phyloP scores from a whole-genome alignment of 1,140 invertebrate species.

The Sarcophaga peregrina region DNA sequence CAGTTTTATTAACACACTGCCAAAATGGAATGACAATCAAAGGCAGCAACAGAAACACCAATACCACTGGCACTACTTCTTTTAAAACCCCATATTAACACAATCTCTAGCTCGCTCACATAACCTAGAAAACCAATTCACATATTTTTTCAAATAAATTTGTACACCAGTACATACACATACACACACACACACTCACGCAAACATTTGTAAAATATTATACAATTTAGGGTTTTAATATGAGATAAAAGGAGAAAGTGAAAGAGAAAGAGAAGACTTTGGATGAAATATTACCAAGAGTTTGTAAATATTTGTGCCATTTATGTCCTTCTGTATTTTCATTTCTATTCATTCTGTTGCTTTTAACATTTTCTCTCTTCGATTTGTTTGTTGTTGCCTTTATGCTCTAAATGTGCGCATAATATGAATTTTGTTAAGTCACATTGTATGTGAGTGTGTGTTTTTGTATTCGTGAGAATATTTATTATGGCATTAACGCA shows the following conservation, averaged over 20 bases:
- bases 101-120: no score
- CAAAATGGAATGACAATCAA: neutral
- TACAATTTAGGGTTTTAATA: no score
- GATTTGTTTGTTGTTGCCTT: constrained; percentile 3
- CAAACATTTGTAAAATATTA: no score
- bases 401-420: constrained; percentile 7
- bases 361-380: neutral
- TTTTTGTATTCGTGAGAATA: constrained; percentile 11
- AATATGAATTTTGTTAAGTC: neutral
- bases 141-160: no score
- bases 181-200: no score
- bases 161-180: no score
- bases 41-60: neutral
- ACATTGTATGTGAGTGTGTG: neutral
- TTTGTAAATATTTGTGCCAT: constrained; percentile 7
- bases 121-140: no score
- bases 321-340: constrained; percentile 18
- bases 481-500: constrained; percentile 40
- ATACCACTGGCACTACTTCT: neutral
- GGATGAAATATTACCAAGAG: neutral
- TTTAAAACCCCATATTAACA: no score
- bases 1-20: constrained; percentile 11
- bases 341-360: constrained; percentile 1
- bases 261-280: neutral
- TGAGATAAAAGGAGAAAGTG: no score